These are phyloP conservation scores for Sebastes elongatus DNA, from an alignment of 2,797 vertebrate genomes.

Conservation along the genomic window DNA sequence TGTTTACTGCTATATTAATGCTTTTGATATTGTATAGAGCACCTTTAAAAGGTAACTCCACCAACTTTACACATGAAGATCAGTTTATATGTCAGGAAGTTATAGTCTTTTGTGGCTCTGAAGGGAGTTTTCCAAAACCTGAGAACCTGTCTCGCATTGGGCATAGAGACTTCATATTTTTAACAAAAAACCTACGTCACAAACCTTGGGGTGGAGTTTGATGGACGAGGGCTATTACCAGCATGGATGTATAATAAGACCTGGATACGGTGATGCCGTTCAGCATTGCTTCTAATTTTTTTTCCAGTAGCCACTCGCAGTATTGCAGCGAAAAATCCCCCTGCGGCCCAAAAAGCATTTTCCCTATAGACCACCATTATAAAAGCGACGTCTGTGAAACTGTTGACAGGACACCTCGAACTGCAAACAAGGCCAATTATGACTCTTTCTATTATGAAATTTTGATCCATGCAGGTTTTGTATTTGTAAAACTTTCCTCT, in stretches of 20 bases:
- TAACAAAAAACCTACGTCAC: not conserved
- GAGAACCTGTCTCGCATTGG: not conserved
- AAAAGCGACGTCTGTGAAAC: rapidly evolving
- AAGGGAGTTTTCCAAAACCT: not conserved
- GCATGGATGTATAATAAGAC: not conserved
- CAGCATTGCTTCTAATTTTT: rapidly evolving
- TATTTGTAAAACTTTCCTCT: no score
- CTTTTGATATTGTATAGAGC: no score
- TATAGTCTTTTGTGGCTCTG: not conserved
- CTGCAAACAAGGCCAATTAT: not conserved
- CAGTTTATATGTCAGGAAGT: not conserved
- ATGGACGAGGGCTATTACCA: not conserved
- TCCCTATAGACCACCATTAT: not conserved
- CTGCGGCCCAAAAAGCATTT: not conserved
- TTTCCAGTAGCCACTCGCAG: no score
- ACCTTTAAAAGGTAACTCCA: no score
- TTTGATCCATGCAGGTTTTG: no score
- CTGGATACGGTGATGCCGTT: no score
- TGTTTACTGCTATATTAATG: no score
- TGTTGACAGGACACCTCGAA: not conserved
- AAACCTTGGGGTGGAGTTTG: not conserved
- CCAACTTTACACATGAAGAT: not conserved
- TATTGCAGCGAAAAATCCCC: no score
- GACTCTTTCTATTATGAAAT: not conserved
- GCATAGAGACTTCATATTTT: not conserved